These are phyloP conservation scores for Atopsyche davidsoni DNA, from an alignment of 1,140 invertebrate genomes.

Conservation along the genomic window DNA sequence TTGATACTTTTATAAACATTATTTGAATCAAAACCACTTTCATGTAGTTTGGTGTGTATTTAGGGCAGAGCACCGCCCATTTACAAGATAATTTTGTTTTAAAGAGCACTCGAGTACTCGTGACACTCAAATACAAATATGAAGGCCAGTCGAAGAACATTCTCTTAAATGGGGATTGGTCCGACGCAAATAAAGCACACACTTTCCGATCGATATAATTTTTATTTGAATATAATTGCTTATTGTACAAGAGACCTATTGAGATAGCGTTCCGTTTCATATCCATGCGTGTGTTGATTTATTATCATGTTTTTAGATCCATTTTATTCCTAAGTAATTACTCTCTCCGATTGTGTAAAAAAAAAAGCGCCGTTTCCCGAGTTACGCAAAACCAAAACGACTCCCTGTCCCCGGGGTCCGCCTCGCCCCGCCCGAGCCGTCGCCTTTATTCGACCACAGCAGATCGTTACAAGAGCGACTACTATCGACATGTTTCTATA, in stretches of 20 bases:
- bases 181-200: slow-evolving; percentile 2
- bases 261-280: slow-evolving; percentile 25
- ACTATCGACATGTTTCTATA: too few species aligned
- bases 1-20: too few species aligned
- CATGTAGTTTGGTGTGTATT: not conserved
- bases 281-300: not conserved
- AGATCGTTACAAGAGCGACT: too few species aligned
- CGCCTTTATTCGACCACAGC: too few species aligned
- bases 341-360: not conserved
- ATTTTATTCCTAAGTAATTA: not conserved
- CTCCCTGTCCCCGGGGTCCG: too few species aligned
- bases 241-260: slow-evolving; percentile 26
- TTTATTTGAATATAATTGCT: slow-evolving; percentile 25
- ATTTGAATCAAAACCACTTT: too few species aligned
- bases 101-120: not conserved
- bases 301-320: not conserved
- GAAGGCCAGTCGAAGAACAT: too few species aligned
- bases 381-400: too few species aligned
- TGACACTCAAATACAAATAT: not conserved
- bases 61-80: not conserved
- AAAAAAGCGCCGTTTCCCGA: not conserved
- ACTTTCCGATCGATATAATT: slow-evolving; percentile 19
- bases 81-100: not conserved
- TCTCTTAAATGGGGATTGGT: too few species aligned
- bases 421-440: too few species aligned